A percentile compares a stretch with the other conserved stretches of the same genome.
Conservation (phyloP, 2,888 invertebrate genomes). For the Pristionchus arcanus region DNA sequence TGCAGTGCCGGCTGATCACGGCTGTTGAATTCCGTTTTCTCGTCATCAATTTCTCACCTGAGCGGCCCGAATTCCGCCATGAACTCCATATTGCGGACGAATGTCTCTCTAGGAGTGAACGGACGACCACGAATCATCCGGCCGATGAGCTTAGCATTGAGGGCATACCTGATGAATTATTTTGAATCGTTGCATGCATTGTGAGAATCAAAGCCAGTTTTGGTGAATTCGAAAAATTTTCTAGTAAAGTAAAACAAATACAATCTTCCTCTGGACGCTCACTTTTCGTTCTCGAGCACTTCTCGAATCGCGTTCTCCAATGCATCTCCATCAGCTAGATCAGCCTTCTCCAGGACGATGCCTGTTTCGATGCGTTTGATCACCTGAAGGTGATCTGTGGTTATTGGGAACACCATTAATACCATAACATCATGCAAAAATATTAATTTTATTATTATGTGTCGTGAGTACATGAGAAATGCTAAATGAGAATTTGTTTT, state of each 20-base stretch:
- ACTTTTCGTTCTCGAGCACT: background rate
- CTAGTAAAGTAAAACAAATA: too few species aligned
- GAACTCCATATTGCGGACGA: conserved; percentile 21
- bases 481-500: too few species aligned
- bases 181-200: too few species aligned
- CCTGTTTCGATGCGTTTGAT: conserved; percentile 41
- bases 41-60: background rate
- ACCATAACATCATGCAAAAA: too few species aligned
- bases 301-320: background rate
- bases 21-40: too few species aligned
- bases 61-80: conserved; percentile 12
- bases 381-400: background rate
- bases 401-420: too few species aligned
- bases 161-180: background rate
- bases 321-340: background rate
- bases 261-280: background rate
- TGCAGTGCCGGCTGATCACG: too few species aligned
- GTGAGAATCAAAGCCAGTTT: too few species aligned
- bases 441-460: too few species aligned
- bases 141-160: background rate
- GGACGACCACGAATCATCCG: background rate
- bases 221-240: background rate
- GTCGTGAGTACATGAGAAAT: too few species aligned
- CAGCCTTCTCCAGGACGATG: background rate
- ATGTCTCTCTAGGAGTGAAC: background rate